A percentile compares a stretch with the other conserved stretches of the same genome.
Conservation (phyloP, 37 sponge, comb jelly and placozoan species). For the Diacarnus erythraeanus region DNA sequence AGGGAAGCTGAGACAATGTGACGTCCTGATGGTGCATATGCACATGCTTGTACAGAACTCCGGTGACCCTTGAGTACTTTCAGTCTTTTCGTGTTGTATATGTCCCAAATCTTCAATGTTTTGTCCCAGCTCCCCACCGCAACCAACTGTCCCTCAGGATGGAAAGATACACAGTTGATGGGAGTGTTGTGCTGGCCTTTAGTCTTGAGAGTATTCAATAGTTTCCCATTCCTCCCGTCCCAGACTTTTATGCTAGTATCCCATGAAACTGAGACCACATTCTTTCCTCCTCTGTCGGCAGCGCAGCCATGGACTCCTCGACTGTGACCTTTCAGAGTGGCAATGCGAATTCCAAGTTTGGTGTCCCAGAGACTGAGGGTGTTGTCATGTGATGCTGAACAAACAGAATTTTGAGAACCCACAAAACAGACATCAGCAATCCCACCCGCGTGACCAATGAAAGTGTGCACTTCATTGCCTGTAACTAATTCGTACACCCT, state of each 20-base stretch:
- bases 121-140: slow-evolving; percentile 89
- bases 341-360: slow-evolving; percentile 67
- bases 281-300: slow-evolving; percentile 57
- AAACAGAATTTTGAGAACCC: slow-evolving; percentile 45
- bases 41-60: slow-evolving; percentile 82
- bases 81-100: slow-evolving; percentile 75
- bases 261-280: slow-evolving; percentile 80
- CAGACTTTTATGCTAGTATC: slow-evolving; percentile 76
- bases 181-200: slow-evolving; percentile 61
- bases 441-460: slow-evolving; percentile 83
- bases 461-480: slow-evolving; percentile 72
- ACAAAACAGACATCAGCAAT: slow-evolving; percentile 82
- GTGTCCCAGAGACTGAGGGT: slow-evolving; percentile 91
- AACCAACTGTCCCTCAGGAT: slow-evolving; percentile 87
- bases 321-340: slow-evolving; percentile 72
- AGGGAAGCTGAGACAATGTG: slow-evolving; percentile 88
- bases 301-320: slow-evolving; percentile 64
- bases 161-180: slow-evolving; percentile 87
- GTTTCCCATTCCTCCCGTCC: slow-evolving; percentile 62
- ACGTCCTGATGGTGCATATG: slow-evolving; percentile 79
- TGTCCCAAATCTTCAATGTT: slow-evolving; percentile 85
- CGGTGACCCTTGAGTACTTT: slow-evolving; percentile 86
- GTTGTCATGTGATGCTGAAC: slow-evolving; percentile 82
- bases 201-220: slow-evolving; percentile 19
- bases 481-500: slow-evolving; percentile 73